Evolutionary conservation across 2,113 vertebrate species (phyloP).

Genomic region (Hiodon tergisus): DNA sequence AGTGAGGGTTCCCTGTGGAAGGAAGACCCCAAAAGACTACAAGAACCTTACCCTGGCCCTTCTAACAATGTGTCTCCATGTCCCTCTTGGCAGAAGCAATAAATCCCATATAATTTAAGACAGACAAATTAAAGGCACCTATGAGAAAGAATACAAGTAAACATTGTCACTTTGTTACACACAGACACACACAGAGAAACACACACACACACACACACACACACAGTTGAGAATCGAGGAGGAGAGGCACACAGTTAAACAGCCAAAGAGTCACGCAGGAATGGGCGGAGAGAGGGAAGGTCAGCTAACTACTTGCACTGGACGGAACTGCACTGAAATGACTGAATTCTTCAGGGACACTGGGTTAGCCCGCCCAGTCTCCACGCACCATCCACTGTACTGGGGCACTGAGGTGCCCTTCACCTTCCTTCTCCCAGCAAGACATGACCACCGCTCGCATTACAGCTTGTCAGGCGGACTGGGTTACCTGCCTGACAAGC

Average conservation of each 20-base stretch:
- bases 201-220: conserved; percentile 32
- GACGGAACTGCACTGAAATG: conserved; percentile 52
- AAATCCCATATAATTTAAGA: conserved; percentile 94
- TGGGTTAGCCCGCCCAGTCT: conserved; percentile 46
- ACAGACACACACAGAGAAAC: conserved; percentile 36
- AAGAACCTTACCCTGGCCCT: conserved; percentile 96
- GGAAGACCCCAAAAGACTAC: conserved; percentile 75
- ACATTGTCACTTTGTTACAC: conserved; percentile 49
- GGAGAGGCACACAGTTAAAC: conserved; percentile 57
- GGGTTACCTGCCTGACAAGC: too few species aligned
- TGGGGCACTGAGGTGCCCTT: not conserved
- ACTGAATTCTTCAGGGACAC: conserved; percentile 54
- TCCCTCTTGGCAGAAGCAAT: conserved; percentile 79
- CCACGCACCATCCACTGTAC: conserved; percentile 30
- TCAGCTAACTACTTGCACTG: conserved; percentile 50
- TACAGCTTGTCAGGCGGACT: too few species aligned
- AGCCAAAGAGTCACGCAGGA: conserved; percentile 21
- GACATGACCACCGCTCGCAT: too few species aligned
- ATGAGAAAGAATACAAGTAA: conserved; percentile 89
- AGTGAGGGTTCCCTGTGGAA: conserved; percentile 62
- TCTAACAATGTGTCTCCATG: conserved; percentile 67
- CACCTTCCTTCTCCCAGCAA: not conserved
- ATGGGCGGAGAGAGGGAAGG: conserved; percentile 44
- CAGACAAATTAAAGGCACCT: conserved; percentile 92
- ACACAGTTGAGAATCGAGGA: conserved; percentile 31